phyloP scores from a whole-genome alignment of 2,797 vertebrate species.

The Tinamus major region DNA sequence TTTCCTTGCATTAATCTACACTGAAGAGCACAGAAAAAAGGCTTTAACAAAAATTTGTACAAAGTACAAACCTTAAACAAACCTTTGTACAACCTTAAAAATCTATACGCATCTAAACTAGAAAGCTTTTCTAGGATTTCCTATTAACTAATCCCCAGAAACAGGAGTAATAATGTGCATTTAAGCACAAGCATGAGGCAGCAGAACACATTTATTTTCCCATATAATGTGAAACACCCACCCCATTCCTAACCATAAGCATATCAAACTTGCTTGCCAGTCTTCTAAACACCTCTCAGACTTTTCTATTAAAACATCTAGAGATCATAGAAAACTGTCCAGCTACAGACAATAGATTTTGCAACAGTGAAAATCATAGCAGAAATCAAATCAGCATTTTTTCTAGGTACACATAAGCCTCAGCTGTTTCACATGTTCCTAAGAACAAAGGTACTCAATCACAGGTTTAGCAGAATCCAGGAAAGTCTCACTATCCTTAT shows the following conservation, averaged over 20 bases:
- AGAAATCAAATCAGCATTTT: neutral
- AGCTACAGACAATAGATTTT: neutral
- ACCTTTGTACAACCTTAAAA: neutral
- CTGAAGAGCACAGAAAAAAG: neutral
- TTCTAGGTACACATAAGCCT: fast-evolving
- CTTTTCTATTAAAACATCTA: neutral
- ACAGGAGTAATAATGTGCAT: neutral
- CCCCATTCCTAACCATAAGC: neutral
- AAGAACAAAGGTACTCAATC: neutral
- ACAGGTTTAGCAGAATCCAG: fast-evolving
- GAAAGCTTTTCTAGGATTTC: neutral
- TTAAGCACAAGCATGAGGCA: neutral
- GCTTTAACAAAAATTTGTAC: neutral
- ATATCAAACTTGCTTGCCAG: neutral
- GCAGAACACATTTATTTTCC: neutral
- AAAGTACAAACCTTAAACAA: too few species aligned
- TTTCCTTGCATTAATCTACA: neutral
- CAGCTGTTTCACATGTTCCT: neutral
- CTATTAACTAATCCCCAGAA: neutral
- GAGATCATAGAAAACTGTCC: neutral
- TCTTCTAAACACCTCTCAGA: neutral
- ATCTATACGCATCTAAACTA: neutral
- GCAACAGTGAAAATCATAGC: neutral
- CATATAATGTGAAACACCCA: neutral
- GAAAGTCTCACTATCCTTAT: fast-evolving